phyloP scores from a whole-genome alignment of 2,797 vertebrate genomes.

The Jordanella pulchra region DNA sequence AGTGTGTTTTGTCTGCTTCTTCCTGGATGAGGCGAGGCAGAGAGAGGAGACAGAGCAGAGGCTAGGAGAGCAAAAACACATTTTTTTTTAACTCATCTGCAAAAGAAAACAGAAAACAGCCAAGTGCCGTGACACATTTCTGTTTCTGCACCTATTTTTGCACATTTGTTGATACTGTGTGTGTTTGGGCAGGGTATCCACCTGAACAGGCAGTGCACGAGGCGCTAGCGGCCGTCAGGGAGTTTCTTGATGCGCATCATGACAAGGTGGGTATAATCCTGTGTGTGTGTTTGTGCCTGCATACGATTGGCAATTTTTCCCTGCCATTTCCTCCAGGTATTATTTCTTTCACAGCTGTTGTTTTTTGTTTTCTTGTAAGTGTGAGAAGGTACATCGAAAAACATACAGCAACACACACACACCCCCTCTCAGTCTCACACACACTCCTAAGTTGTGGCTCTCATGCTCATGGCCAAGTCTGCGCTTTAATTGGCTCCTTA shows the following conservation, averaged over 20 bases:
- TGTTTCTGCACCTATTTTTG: conserved; percentile 47
- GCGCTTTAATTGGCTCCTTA: conserved; percentile 83
- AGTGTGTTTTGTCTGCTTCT: conserved; percentile 50
- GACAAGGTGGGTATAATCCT: conserved; percentile 79
- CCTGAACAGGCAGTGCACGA: conserved; percentile 84
- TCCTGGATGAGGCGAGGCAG: conserved; percentile 8
- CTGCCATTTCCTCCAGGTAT: conserved; percentile 67
- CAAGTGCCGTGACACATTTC: conserved; percentile 37
- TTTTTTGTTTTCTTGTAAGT: conserved; percentile 70
- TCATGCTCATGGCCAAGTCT: conserved; percentile 69
- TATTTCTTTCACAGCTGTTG: conserved; percentile 75
- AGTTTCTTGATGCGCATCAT: conserved; percentile 86
- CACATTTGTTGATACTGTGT: conserved; percentile 50
- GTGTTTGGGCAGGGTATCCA: conserved; percentile 83
- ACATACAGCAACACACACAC: conserved; percentile 38
- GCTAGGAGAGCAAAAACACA: conserved; percentile 34
- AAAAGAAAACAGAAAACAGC: conserved; percentile 9
- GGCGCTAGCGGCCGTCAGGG: conserved; percentile 81
- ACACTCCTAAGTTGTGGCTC: conserved; percentile 54
- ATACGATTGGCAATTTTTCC: conserved; percentile 57
- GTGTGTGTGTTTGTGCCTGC: conserved; percentile 64
- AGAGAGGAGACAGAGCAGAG: conserved; percentile 35
- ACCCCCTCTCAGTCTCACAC: conserved; percentile 32
- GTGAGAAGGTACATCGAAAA: conserved; percentile 48
- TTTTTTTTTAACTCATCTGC: conserved; percentile 17